A percentile compares a stretch with the other conserved stretches of the same genome.
Evolutionary conservation across 2,113 vertebrate species (phyloP).

Genomic region (Thermophis baileyi): DNA sequence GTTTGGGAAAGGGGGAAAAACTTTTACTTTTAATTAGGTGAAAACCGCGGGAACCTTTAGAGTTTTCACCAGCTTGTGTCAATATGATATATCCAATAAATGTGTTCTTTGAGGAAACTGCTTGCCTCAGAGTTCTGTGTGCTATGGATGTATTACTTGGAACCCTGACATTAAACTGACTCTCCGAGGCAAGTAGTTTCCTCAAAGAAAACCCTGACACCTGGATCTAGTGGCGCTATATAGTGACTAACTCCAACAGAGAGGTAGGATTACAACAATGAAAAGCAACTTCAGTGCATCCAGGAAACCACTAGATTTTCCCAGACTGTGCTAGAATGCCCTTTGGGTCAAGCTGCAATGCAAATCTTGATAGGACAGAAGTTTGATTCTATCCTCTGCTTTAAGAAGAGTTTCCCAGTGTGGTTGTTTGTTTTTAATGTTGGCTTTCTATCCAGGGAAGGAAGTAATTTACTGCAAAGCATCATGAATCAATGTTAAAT

Average conservation of each 20-base stretch:
- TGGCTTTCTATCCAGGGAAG: slow-evolving; percentile 3
- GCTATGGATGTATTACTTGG: too few relatives aligned
- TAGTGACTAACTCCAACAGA: not conserved
- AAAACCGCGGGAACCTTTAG: too few relatives aligned
- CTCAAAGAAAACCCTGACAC: too few relatives aligned
- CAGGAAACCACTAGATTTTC: not conserved
- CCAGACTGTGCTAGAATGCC: not conserved
- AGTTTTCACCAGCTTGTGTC: too few relatives aligned
- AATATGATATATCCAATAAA: too few relatives aligned
- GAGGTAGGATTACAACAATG: not conserved
- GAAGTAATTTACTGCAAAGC: slow-evolving; percentile 33
- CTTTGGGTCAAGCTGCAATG: not conserved
- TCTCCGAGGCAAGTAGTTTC: too few relatives aligned
- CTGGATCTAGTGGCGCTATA: not conserved
- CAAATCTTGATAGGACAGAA: not conserved
- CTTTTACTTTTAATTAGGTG: too few relatives aligned
- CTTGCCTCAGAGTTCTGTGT: too few relatives aligned
- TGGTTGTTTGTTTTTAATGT: not conserved
- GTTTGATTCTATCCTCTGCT: not conserved
- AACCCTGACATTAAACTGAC: too few relatives aligned
- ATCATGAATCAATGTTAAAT: slow-evolving; percentile 34
- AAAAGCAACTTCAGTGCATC: not conserved
- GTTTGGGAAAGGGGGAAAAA: too few relatives aligned
- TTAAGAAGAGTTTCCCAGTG: not conserved
- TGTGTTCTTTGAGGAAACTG: too few relatives aligned